A percentile compares a stretch with the other conserved stretches of the same genome.
Conservation (phyloP, 2,888 invertebrate species). For the Micropterix aruncella region DNA sequence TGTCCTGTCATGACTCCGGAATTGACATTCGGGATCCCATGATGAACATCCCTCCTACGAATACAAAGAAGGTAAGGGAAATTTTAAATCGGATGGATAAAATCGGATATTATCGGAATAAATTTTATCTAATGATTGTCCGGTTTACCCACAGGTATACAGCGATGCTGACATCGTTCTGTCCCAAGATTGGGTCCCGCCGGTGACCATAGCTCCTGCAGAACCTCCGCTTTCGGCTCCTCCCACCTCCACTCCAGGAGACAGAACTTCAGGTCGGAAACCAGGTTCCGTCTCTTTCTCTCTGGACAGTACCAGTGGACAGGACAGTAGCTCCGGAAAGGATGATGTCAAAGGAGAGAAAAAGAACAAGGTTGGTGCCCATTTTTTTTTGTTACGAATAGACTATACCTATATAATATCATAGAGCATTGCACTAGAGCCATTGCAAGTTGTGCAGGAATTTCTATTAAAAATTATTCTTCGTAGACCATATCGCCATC, state of each 20-base stretch:
- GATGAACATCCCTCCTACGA: constrained; percentile 48
- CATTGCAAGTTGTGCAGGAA: too few species aligned
- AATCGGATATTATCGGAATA: too few species aligned
- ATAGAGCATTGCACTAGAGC: background rate
- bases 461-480: too few species aligned
- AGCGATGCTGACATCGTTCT: constrained; percentile 81
- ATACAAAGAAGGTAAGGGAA: constrained; percentile 43
- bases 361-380: constrained; percentile 53
- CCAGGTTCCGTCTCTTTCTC: constrained; percentile 36
- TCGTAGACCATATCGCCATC: too few species aligned
- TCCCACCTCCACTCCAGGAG: constrained; percentile 26
- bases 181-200: constrained; percentile 78
- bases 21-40: constrained; percentile 75
- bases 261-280: constrained; percentile 27
- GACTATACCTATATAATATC: constrained; percentile 1
- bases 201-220: constrained; percentile 63
- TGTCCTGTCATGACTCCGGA: constrained; percentile 80
- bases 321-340: constrained; percentile 22
- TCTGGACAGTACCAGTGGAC: constrained; percentile 24
- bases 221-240: constrained; percentile 44
- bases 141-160: constrained; percentile 43
- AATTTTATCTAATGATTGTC: background rate
- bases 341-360: constrained; percentile 49
- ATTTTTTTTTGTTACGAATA: constrained; percentile 4
- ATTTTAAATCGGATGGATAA: too few species aligned